phyloP scores from a whole-genome alignment of 2,888 invertebrate species.

The Ditylenchus weischeri region DNA sequence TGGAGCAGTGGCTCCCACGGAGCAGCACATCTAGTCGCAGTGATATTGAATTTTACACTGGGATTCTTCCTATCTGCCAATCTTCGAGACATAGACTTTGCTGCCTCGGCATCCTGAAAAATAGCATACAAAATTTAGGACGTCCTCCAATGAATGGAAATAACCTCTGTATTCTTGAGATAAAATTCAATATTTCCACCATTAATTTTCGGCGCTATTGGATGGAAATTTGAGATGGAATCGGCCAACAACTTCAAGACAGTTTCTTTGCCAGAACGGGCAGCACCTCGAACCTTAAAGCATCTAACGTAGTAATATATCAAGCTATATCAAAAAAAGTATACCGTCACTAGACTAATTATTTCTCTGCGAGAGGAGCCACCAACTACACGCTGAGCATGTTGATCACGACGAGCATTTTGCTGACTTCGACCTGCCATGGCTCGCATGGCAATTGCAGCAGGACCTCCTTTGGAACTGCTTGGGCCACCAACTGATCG shows the following conservation, averaged over 20 bases:
- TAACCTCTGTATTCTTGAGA: slow-evolving; percentile 29
- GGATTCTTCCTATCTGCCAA: slow-evolving; percentile 39
- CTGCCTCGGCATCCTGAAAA: slow-evolving; percentile 39
- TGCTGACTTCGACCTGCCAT: background rate
- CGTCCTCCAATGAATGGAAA: no score
- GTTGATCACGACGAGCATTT: slow-evolving; percentile 4
- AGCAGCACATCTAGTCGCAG: slow-evolving; percentile 24
- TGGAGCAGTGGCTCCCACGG: slow-evolving; percentile 34
- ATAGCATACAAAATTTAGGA: background rate
- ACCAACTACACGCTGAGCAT: background rate
- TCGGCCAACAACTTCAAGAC: slow-evolving; percentile 31
- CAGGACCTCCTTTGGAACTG: no score
- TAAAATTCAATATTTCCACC: slow-evolving; percentile 31
- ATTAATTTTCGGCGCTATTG: slow-evolving; percentile 32
- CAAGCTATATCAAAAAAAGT: background rate
- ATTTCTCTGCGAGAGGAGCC: slow-evolving; percentile 10
- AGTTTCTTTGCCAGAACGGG: slow-evolving; percentile 28
- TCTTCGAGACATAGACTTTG: slow-evolving; percentile 39
- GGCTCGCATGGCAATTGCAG: no score
- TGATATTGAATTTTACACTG: slow-evolving; percentile 35
- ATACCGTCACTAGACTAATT: slow-evolving; percentile 17
- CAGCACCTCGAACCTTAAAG: slow-evolving; percentile 24
- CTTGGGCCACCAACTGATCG: no score
- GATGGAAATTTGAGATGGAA: slow-evolving; percentile 31
- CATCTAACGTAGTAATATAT: background rate